These are phyloP conservation scores for Drosophila stalkeri DNA, from an alignment of 2,888 invertebrate genomes.

Conservation along the genomic window DNA sequence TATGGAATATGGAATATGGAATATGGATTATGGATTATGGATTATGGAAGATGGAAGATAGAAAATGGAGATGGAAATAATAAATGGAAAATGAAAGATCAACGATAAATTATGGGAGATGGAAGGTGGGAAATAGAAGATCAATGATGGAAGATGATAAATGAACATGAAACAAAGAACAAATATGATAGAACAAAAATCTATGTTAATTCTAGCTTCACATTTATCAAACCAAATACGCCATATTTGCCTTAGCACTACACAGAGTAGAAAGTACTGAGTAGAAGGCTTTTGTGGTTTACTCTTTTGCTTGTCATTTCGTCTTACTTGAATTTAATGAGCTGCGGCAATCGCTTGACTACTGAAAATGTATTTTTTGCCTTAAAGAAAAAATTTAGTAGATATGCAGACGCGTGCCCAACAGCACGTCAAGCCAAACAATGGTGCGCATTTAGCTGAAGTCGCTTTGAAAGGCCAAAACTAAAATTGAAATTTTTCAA, in stretches of 20 bases:
- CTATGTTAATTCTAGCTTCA: neutral
- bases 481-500: conserved; percentile 43
- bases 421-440: conserved; percentile 15
- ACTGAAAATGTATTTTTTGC: neutral
- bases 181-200: neutral
- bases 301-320: conserved; percentile 46
- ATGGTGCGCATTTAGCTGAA: conserved; percentile 23
- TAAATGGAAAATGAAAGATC: no score
- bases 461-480: conserved; percentile 7
- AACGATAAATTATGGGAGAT: no score
- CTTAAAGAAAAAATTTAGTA: neutral
- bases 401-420: neutral
- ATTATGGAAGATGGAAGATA: no score
- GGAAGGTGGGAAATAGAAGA: no score
- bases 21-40: no score
- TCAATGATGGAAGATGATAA: no score
- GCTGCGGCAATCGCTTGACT: conserved; percentile 60
- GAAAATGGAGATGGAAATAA: no score
- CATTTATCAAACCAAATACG: neutral
- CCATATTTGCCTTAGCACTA: neutral
- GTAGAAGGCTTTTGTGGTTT: conserved; percentile 63
- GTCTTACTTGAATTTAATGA: conserved; percentile 64
- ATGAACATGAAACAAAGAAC: neutral
- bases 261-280: conserved; percentile 8
- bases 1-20: no score